Conservation (phyloP, 2,888 invertebrate species). For the Dermolepida albohirtum region DNA sequence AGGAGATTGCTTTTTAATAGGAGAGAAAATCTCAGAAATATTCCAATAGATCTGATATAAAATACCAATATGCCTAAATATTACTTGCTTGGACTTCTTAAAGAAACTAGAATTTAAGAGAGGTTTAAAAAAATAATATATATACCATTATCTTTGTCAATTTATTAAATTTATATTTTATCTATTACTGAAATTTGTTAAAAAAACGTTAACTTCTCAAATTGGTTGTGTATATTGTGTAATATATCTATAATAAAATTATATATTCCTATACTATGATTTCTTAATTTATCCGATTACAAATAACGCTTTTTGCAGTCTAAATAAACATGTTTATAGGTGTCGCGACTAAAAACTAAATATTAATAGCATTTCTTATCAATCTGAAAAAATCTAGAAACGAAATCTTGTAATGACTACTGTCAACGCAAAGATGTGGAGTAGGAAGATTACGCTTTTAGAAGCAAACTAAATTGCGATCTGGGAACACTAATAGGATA, state of each 20-base stretch:
- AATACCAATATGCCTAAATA: constrained; percentile 20
- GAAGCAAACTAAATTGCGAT: too few relatives aligned
- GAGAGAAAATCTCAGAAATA: too few relatives aligned
- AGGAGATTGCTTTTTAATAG: too few relatives aligned
- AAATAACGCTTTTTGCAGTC: background rate
- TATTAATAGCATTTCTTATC: too few relatives aligned
- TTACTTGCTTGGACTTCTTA: constrained; percentile 23
- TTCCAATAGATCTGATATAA: too few relatives aligned
- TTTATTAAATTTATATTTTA: constrained; percentile 24
- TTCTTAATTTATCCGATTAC: background rate
- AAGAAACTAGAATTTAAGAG: constrained; percentile 2
- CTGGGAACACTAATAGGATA: too few relatives aligned
- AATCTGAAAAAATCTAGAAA: too few relatives aligned
- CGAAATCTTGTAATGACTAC: too few relatives aligned
- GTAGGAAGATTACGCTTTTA: too few relatives aligned
- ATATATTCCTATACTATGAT: constrained; percentile 37
- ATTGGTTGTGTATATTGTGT: constrained; percentile 42
- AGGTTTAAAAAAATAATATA: constrained; percentile 5
- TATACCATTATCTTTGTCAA: constrained; percentile 28
- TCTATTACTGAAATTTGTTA: constrained; percentile 10
- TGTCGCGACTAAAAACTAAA: too few relatives aligned
- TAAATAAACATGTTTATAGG: background rate
- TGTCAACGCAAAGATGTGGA: too few relatives aligned
- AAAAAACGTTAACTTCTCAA: constrained; percentile 24
- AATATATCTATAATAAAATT: constrained; percentile 40